Evolutionary conservation across 2,888 invertebrate genomes (phyloP).

Genomic region (Nomada hirtipes): DNA sequence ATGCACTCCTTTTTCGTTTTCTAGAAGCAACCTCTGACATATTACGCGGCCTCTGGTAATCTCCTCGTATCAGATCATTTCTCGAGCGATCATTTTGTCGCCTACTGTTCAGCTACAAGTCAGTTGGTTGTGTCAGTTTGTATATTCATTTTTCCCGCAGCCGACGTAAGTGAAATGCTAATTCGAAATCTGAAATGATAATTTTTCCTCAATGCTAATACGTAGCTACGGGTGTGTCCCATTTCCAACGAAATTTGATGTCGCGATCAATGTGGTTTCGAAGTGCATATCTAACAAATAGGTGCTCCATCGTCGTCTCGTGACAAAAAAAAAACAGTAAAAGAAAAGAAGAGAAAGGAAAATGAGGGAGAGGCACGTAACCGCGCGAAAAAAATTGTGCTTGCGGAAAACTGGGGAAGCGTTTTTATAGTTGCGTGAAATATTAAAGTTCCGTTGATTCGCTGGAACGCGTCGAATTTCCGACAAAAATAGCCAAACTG

Average conservation of each 20-base stretch:
- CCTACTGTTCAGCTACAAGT: neutral
- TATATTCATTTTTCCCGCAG: slow-evolving; percentile 45
- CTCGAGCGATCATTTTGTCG: neutral
- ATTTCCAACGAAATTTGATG: neutral
- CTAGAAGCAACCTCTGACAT: slow-evolving; percentile 16
- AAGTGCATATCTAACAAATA: neutral
- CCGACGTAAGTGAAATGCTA: slow-evolving; percentile 54
- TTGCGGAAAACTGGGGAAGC: slow-evolving; percentile 15
- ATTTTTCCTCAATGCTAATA: slow-evolving; percentile 47
- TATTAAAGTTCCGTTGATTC: slow-evolving; percentile 35
- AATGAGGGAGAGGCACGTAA: neutral
- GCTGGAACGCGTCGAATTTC: neutral
- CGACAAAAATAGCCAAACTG: neutral
- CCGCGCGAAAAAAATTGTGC: neutral
- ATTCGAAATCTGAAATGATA: slow-evolving; percentile 54
- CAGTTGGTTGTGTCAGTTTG: slow-evolving; percentile 14
- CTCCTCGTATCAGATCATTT: neutral
- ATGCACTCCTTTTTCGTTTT: neutral
- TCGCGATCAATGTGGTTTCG: slow-evolving; percentile 3
- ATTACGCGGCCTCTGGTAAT: neutral
- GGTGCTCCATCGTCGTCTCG: neutral
- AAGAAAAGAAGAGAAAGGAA: neutral
- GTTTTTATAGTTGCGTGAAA: slow-evolving; percentile 28
- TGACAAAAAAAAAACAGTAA: neutral
- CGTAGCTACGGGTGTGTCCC: slow-evolving; percentile 11